Evolutionary conservation across 2,888 invertebrate genomes (phyloP).

Genomic region (Dolichomitus sp.): DNA sequence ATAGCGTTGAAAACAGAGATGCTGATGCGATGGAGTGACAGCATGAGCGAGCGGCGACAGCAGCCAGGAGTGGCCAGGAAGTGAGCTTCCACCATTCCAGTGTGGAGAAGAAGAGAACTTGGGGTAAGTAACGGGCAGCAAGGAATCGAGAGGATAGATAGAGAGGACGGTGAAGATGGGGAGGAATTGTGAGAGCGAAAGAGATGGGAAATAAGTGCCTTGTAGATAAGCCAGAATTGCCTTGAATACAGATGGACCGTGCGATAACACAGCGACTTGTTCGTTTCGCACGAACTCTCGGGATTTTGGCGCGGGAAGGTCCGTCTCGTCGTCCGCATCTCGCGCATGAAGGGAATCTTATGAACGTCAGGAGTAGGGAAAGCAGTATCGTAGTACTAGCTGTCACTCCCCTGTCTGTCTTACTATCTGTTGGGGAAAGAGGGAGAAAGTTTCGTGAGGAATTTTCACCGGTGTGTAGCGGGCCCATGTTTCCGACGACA

Average conservation of each 20-base stretch:
- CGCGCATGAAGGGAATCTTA: slow-evolving; percentile 21
- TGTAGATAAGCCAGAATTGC: slow-evolving; percentile 80
- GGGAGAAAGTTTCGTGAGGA: slow-evolving; percentile 26
- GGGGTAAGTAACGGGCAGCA: slow-evolving; percentile 34
- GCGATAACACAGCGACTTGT: slow-evolving; percentile 78
- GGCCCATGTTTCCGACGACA: background rate
- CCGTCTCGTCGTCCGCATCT: slow-evolving; percentile 61
- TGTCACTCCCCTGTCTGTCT: slow-evolving; percentile 56
- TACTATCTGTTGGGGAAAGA: slow-evolving; percentile 3
- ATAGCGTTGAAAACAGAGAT: slow-evolving; percentile 80
- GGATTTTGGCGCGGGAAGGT: slow-evolving; percentile 70
- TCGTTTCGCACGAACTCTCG: slow-evolving; percentile 75
- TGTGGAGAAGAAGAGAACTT: slow-evolving; percentile 4
- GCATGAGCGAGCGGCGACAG: slow-evolving; percentile 74
- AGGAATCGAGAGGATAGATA: slow-evolving; percentile 44
- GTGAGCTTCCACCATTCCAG: slow-evolving; percentile 68
- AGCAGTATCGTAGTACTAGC: slow-evolving; percentile 40
- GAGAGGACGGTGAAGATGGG: slow-evolving; percentile 49
- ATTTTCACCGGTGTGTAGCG: slow-evolving; percentile 12
- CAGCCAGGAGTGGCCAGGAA: slow-evolving; percentile 62
- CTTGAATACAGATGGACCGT: slow-evolving; percentile 84
- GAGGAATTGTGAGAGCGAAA: slow-evolving; percentile 59
- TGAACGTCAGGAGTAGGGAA: slow-evolving; percentile 40
- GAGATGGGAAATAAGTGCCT: slow-evolving; percentile 69
- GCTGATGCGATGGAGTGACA: slow-evolving; percentile 82